phyloP scores from a whole-genome alignment of 2,888 invertebrate species.

The Hemithea aestivaria region DNA sequence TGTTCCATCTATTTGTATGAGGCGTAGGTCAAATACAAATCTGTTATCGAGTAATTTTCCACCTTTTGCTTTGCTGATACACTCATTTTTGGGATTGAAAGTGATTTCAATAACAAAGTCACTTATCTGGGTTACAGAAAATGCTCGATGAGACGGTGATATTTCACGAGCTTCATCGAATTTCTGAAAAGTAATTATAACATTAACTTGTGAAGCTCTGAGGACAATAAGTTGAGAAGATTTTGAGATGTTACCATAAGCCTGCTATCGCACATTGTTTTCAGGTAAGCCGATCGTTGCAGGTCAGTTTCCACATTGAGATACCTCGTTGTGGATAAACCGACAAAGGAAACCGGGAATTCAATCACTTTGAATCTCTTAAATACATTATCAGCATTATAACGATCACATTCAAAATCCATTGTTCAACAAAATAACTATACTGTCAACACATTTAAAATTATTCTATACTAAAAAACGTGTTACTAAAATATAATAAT shows the following conservation, averaged over 20 bases:
- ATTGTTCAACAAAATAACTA: slow-evolving; percentile 15
- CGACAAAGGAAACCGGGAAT: slow-evolving; percentile 62
- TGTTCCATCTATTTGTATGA: slow-evolving; percentile 55
- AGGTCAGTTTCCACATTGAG: slow-evolving; percentile 57
- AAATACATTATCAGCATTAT: slow-evolving; percentile 57
- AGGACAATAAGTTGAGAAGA: background rate
- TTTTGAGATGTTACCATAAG: slow-evolving; percentile 45
- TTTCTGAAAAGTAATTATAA: slow-evolving; percentile 43
- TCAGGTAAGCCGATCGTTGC: slow-evolving; percentile 52
- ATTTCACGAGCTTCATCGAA: slow-evolving; percentile 62
- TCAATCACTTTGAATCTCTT: slow-evolving; percentile 58
- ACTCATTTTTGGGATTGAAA: slow-evolving; percentile 60
- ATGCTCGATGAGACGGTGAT: slow-evolving; percentile 69
- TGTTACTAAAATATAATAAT: too few relatives aligned
- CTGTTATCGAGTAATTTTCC: slow-evolving; percentile 45
- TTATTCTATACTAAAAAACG: too few relatives aligned
- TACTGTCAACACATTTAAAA: too few relatives aligned
- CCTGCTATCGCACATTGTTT: slow-evolving; percentile 53
- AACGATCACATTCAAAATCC: slow-evolving; percentile 37
- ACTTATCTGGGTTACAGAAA: slow-evolving; percentile 40
- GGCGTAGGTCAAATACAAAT: slow-evolving; percentile 63
- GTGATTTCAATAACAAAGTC: slow-evolving; percentile 47
- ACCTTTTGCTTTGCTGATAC: slow-evolving; percentile 54
- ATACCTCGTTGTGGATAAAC: slow-evolving; percentile 45
- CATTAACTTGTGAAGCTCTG: background rate